Evolutionary conservation across 2,888 invertebrate species (phyloP), one percentile per base, ranked within the genome.

Genomic region (Panopea generosa): DNA sequence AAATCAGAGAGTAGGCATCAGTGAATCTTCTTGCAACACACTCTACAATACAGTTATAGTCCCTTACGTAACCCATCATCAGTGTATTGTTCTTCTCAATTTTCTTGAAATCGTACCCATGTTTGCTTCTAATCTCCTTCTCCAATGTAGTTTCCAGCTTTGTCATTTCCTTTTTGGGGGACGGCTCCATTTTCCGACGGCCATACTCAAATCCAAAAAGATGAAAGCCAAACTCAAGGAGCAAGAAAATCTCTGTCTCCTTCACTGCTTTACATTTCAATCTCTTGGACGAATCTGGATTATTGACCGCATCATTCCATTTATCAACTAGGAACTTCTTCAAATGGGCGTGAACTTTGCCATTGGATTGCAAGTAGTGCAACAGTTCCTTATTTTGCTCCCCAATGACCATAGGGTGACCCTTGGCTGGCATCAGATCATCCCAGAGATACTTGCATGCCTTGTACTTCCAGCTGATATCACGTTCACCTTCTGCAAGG

Each of bases 11-110:
- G 56, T 75, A 69, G 1, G 83, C 82, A 24, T 85, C 83, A 38
- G 52, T 24, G 61, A 86, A 86, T 24, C 77, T 65, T 38, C 67
- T 56, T 0, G 79, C 78, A 6, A 83, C 38, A 43, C 82, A 83
- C 18, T 77, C 67, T 7, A 85, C 77, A 33, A 18, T 20, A 29
- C 68, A 43, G 9, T 22, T 40, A 7, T 38, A 1, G 16, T 45
- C 45, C 29, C 57, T 50, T 9, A 47, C 61, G 22, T 60, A 33
- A 16, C 60, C 26, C n/a, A 65, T 66, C 55, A 70, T 71, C 2
- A 70, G 24, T 0, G 67, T 59, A 18, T 61, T 63, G 18, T 45
- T 40, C 16, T 7, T 47, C 38, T 60, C 26, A 29, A 52, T 50
- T 16, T 55, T 45, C 29, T 33, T 26, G 22, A 59, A 38, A 2